Evolutionary conservation across 2,797 vertebrate species (phyloP), one percentile per base, ranked within the genome.

Genomic region (Helostoma temminkii): DNA sequence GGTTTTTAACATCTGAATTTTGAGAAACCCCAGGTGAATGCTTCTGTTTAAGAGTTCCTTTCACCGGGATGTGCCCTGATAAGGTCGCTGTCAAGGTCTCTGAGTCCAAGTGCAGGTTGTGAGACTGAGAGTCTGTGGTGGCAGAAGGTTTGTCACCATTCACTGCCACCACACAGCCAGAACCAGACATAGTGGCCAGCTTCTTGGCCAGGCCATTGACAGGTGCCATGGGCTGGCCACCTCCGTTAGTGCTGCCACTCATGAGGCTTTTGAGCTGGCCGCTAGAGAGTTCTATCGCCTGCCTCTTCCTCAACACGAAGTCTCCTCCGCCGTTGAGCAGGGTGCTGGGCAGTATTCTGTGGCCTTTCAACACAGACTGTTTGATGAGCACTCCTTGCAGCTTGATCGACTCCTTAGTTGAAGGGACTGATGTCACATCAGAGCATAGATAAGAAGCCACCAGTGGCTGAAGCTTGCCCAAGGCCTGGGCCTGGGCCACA

Each of bases 201-300:
- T 97, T 98, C 93, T 97, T 98, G 83, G 97, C 96, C 88, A 98
- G 93, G 77, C 97, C 97, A 32, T 99, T 99, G 42, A 99, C 95
- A 34, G 97, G 96, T 30, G 95, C 94, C 94, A 91, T 96, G 88
- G 36, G 95, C 93, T 93, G 96, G 89, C 94, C 88, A 8, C 91
- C 87, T 46, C 92, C 90, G 84, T 91, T 90, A 70, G 94, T 94
- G 86, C 94, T 95, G 57, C 94, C 81, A 88, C 94, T 96, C 96
- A 99, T 97, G n/a, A 94, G 87, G 87, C 93, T 96, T 94, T 97
- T 98, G 59, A 97, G 92, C 76, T 96, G 97, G 83, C 96, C 95
- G 80, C 96, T 94, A 49, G 96, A 96, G 82, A 98, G 95, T 92
- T 97, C 96, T 79, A 98, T 94, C 54, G 96, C 93, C 24, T 96